Evolutionary conservation across 2,888 invertebrate genomes (phyloP).

Genomic region (Argyra leucocephala): DNA sequence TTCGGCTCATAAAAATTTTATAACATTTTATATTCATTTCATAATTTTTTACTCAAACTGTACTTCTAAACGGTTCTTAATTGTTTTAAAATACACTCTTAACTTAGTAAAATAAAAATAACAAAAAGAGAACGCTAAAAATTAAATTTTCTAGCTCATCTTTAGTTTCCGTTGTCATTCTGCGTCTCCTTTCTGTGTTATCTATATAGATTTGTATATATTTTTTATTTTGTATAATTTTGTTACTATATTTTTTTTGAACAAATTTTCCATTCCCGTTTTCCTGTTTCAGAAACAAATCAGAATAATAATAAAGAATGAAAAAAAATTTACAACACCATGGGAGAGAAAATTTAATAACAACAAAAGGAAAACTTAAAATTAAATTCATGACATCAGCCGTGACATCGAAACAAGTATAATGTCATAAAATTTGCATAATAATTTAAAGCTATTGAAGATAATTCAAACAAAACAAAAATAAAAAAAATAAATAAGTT

Average conservation of each 20-base stretch:
- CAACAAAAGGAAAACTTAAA: background rate
- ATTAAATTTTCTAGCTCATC: slow-evolving; percentile 4
- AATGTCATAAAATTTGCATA: slow-evolving; percentile 7
- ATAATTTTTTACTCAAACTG: too few relatives aligned
- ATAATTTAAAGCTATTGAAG: slow-evolving; percentile 3
- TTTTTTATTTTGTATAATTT: too few relatives aligned
- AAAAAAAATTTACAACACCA: too few relatives aligned
- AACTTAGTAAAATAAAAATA: background rate
- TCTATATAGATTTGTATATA: background rate
- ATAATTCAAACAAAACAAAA: background rate
- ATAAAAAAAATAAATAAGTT: too few relatives aligned
- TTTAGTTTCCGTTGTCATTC: background rate
- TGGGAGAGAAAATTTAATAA: background rate
- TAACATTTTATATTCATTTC: too few relatives aligned
- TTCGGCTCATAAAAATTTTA: too few relatives aligned
- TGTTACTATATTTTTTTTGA: too few relatives aligned
- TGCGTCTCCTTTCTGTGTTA: background rate
- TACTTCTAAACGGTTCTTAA: too few relatives aligned
- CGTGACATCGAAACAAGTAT: slow-evolving; percentile 4
- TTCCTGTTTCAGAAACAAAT: background rate
- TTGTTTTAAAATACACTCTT: too few relatives aligned
- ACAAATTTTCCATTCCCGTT: background rate
- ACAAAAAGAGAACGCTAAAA: background rate
- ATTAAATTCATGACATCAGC: slow-evolving; percentile 9
- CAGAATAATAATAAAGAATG: too few relatives aligned